Evolutionary conservation across 1,140 invertebrate genomes (phyloP).

Genomic region (Drosophila sucinea): DNA sequence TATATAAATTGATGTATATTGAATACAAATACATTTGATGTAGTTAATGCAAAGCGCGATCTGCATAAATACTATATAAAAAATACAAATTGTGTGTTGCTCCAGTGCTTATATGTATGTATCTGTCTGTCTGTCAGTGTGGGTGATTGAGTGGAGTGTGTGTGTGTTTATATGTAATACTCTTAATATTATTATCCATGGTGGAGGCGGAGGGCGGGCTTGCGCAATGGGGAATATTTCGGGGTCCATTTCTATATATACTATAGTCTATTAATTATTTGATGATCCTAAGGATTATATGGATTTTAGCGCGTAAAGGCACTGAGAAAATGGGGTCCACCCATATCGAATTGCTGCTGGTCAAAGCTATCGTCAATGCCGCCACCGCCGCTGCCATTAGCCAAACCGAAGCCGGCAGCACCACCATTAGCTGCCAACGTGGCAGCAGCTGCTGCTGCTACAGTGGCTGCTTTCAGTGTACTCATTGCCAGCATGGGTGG

Average conservation of each 20-base stretch:
- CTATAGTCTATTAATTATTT: constrained; percentile 14
- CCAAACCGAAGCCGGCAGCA: constrained; percentile 23
- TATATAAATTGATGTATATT: constrained; percentile 35
- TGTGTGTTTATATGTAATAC: background rate
- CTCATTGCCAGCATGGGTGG: constrained; percentile 75
- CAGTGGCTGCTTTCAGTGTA: constrained; percentile 67
- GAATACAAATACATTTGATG: constrained; percentile 62
- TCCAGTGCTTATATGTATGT: constrained; percentile 40
- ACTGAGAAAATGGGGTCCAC: constrained; percentile 80
- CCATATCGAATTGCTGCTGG: constrained; percentile 78
- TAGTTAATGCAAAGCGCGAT: constrained; percentile 48
- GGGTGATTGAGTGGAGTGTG: constrained; percentile 7
- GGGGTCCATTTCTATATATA: background rate
- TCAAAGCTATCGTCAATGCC: constrained; percentile 67
- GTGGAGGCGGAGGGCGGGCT: background rate
- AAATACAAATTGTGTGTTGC: constrained; percentile 69
- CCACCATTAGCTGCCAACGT: constrained; percentile 42
- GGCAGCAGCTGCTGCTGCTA: constrained; percentile 52
- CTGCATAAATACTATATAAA: constrained; percentile 73
- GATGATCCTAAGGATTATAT: background rate
- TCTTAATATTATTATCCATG: constrained; percentile 8
- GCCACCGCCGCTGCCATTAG: constrained; percentile 10
- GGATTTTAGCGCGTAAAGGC: constrained; percentile 72
- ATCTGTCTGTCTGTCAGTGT: constrained; percentile 25
- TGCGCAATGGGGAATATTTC: background rate